These are phyloP conservation scores for Pygocentrus nattereri DNA, from an alignment of 2,797 vertebrate species.

Conservation along the genomic window DNA sequence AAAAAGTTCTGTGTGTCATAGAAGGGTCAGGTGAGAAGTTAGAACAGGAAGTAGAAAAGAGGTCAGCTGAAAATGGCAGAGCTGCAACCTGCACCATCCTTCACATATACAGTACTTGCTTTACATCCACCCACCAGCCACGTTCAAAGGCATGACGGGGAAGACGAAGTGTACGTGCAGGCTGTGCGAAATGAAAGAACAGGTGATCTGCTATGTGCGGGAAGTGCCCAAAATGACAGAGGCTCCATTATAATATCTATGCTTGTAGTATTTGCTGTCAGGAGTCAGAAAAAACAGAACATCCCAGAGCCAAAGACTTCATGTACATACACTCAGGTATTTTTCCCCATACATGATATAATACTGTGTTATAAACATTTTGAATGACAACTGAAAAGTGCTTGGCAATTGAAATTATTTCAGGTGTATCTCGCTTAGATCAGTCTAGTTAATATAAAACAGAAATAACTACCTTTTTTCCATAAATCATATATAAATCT, in stretches of 20 bases:
- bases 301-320: too few species aligned
- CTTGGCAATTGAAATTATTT: neutral
- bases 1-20: neutral
- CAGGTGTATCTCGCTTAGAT: too few species aligned
- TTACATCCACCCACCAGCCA: slow-evolving; percentile 16
- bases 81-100: neutral
- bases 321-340: too few species aligned
- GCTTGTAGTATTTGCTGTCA: too few species aligned
- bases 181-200: slow-evolving; percentile 1
- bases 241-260: too few species aligned
- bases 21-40: neutral
- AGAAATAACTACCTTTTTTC: too few species aligned
- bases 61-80: slow-evolving; percentile 9
- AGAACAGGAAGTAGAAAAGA: slow-evolving; percentile 29
- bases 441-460: too few species aligned
- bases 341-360: too few species aligned
- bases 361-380: too few species aligned
- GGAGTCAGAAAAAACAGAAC: too few species aligned
- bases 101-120: neutral
- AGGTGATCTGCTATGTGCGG: neutral
- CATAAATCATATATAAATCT: too few species aligned
- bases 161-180: neutral
- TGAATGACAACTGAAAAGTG: neutral
- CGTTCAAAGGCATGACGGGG: neutral
- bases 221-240: neutral